Percentiles rank a stretch among this genome's conserved stretches.
These are phyloP conservation scores for Parasteatoda lunata DNA, from an alignment of 2,888 invertebrate genomes.

Conservation along the genomic window DNA sequence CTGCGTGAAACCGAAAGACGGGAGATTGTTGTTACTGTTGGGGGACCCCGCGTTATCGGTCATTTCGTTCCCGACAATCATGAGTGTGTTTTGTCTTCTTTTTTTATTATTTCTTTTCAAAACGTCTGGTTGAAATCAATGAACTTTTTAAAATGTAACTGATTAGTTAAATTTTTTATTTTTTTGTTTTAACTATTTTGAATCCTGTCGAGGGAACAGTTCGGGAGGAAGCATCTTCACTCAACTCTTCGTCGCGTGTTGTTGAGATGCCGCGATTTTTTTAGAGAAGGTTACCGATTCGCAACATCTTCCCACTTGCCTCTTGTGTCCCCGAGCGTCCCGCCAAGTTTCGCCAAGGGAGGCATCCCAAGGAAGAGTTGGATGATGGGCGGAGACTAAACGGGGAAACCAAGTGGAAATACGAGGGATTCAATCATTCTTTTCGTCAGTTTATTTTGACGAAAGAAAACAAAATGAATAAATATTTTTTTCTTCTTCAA, in stretches of 20 bases:
- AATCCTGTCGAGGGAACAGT: constrained; percentile 4
- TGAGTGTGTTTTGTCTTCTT: neutral
- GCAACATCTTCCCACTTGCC: constrained; percentile 7
- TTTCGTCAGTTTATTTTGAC: neutral
- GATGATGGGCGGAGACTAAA: neutral
- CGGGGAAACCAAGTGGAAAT: neutral
- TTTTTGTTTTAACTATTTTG: neutral
- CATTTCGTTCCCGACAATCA: constrained; percentile 69
- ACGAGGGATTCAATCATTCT: neutral
- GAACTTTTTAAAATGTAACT: too few relatives aligned
- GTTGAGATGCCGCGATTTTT: constrained; percentile 14
- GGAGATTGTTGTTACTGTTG: constrained; percentile 85
- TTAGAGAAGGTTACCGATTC: constrained; percentile 29
- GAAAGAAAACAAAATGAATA: neutral
- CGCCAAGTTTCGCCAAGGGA: constrained; percentile 42
- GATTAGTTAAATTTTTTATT: too few relatives aligned
- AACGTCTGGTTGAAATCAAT: too few relatives aligned
- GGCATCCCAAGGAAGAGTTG: neutral
- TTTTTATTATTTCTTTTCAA: too few relatives aligned
- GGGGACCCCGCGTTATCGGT: constrained; percentile 75
- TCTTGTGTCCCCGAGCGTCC: neutral
- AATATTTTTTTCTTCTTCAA: neutral
- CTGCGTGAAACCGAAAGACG: constrained; percentile 87
- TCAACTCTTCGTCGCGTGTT: constrained; percentile 3
- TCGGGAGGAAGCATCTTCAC: constrained; percentile 12